phyloP scores from a whole-genome alignment of 2,797 vertebrate genomes.

The Pyrocephalus nanus region DNA sequence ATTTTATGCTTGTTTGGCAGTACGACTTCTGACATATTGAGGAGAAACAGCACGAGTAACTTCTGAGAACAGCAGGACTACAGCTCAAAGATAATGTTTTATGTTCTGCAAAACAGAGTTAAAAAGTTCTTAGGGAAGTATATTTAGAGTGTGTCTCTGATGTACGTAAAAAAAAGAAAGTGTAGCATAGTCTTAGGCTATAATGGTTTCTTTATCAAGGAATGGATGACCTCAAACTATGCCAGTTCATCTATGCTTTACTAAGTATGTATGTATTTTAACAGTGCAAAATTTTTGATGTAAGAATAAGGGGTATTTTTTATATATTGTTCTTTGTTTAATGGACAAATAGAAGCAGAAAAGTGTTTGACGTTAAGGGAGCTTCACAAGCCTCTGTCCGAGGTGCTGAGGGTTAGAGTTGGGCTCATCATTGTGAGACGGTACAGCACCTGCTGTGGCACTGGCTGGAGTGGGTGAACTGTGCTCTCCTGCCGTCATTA shows the following conservation, averaged over 20 bases:
- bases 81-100: not conserved
- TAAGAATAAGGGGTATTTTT: not conserved
- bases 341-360: not conserved
- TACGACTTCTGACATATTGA: not conserved
- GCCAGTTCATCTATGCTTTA: not conserved
- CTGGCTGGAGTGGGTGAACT: not conserved
- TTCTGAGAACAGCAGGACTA: not conserved
- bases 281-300: not conserved
- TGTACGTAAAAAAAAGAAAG: not conserved
- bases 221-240: not conserved
- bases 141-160: not conserved
- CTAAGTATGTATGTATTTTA: not conserved
- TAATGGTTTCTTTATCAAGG: not conserved
- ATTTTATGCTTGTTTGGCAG: not conserved
- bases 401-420: slow-evolving; percentile 1
- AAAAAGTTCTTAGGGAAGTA: not conserved
- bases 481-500: not conserved
- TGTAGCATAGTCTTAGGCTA: accelerated
- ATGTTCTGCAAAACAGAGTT: not conserved
- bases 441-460: accelerated
- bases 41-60: not conserved
- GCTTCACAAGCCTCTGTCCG: not conserved
- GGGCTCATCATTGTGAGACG: accelerated
- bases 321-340: not conserved
- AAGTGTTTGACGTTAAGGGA: accelerated